Conservation (phyloP, 2,797 vertebrate species). For the Knipowitschia caucasica region DNA sequence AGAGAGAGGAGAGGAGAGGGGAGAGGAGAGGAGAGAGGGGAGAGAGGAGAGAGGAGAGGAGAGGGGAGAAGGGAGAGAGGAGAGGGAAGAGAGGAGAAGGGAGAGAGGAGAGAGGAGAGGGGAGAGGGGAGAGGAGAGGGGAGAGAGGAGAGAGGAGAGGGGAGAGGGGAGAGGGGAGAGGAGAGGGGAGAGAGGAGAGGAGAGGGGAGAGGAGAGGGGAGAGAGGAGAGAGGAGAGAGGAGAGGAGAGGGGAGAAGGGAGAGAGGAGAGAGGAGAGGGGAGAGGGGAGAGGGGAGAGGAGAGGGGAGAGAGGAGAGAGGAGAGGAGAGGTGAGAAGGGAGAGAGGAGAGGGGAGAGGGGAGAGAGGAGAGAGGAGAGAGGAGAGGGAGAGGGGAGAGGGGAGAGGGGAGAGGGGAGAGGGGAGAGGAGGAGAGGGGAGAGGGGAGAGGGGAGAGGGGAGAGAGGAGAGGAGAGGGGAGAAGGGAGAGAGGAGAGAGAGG, state of each 20-base stretch:
- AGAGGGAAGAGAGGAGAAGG: constrained; percentile 12
- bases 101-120: constrained; percentile 21
- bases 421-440: too few species aligned
- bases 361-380: background rate
- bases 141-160: background rate
- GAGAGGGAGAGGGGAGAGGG: constrained; percentile 8
- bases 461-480: background rate
- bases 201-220: too few species aligned
- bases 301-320: constrained; percentile 15
- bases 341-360: background rate
- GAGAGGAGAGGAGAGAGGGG: too few species aligned
- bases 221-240: background rate
- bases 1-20: too few species aligned
- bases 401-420: constrained; percentile 16
- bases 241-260: background rate
- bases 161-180: constrained; percentile 8
- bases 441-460: background rate
- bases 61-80: background rate
- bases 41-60: background rate
- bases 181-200: constrained; percentile 21
- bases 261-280: constrained; percentile 12
- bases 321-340: too few species aligned
- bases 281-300: too few species aligned
- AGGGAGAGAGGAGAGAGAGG: background rate
- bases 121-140: too few species aligned